Base-by-base conservation (phyloP, 2,113 vertebrate genomes). In the Scolopax mira region DNA sequence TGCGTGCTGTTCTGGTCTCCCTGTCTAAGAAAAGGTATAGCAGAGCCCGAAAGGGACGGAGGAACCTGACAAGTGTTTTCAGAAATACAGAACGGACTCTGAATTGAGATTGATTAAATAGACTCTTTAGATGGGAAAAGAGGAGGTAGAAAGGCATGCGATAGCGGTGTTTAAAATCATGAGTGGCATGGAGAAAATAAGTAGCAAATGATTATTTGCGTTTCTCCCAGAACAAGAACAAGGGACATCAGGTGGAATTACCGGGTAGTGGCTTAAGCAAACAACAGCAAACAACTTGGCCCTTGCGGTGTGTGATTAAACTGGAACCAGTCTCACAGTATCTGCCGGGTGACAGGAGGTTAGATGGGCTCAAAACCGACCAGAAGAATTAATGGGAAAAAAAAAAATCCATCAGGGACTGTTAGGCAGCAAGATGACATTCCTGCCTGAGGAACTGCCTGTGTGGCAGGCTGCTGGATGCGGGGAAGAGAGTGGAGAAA, bases 101-200 rank as follows among this genome's bases (percentile, higher is more conserved):
- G 91, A 89, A 96, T 94, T 89, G 92, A 89, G 90, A 94, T 84
- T 97, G 95, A 96, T 93, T 93, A 94, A 93, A 95, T 86, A 67
- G 88, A 96, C 83, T 92, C 69, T 54, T 82, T 78, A 79, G 86
- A 89, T 0, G 3, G 77, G 52, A 90, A 86, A 86, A 86, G 39
- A 64, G 83, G 85, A 88, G 39, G 83, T 42, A 78, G 92, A 71
- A 90, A 92, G 55, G 55, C 86, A 48, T 49, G 74, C 0, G n/a
- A 93, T 91, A 93, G 79, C 1, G 0, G 33, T 89, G 54, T 82
- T 94, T 95, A 88, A 95, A 96, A 96, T 93, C 90, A 67, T 70
- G 90, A 95, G 79, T 93, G 94, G 79, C 94, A 97, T 7, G 3
- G 65, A 71, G 88, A 80, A 96, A 93, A 95, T 96, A 92, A 92